Percentiles rank a stretch among this genome's conserved stretches.
These are phyloP conservation scores for Digitonthophagus gazella DNA, from an alignment of 2,888 invertebrate genomes.

Conservation along the genomic window DNA sequence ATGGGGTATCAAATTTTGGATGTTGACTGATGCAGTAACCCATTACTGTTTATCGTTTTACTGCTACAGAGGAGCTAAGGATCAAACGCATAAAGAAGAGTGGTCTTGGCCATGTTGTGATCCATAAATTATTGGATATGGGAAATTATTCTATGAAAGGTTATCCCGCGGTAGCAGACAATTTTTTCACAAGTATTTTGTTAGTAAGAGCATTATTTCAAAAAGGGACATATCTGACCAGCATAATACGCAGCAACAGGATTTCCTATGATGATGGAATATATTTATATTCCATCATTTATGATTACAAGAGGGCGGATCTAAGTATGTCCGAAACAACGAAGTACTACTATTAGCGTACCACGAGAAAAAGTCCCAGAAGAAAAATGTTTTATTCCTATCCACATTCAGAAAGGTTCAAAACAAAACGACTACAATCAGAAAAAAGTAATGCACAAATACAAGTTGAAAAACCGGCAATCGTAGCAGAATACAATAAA, in stretches of 20 bases:
- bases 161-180: constrained; percentile 34
- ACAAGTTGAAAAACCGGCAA: not conserved
- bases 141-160: constrained; percentile 38
- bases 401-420: not conserved
- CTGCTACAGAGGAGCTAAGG: too few species aligned
- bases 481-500: constrained; percentile 33
- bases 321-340: constrained; percentile 32
- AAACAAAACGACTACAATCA: not conserved
- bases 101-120: constrained; percentile 33
- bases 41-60: too few species aligned
- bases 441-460: not conserved
- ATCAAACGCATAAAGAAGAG: constrained; percentile 32
- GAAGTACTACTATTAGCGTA: constrained; percentile 33
- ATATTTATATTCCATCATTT: constrained; percentile 31
- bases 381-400: not conserved
- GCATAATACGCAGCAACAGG: constrained; percentile 29
- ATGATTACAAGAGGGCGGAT: constrained; percentile 28
- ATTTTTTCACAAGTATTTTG: too few species aligned
- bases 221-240: constrained; percentile 37
- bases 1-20: too few species aligned
- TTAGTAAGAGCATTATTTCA: too few species aligned
- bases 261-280: constrained; percentile 21
- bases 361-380: constrained; percentile 32
- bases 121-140: too few species aligned
- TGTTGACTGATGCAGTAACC: too few species aligned